Conservation (phyloP, 2,797 vertebrate species). For the Phoeniculus purpureus region DNA sequence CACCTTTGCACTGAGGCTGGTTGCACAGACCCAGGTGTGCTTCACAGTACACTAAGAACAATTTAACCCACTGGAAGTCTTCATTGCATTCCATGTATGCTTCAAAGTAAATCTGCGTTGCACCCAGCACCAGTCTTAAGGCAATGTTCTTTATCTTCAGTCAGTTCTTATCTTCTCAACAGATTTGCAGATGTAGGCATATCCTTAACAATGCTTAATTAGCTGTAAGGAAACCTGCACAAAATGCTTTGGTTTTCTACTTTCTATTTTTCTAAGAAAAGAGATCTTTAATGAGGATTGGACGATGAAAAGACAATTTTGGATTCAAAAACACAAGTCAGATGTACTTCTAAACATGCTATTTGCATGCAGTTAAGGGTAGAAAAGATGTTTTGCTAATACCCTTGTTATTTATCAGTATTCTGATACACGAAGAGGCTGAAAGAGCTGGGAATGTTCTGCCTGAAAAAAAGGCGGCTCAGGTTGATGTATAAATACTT, state of each 20-base stretch:
- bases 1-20: neutral
- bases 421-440: neutral
- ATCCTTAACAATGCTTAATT: neutral
- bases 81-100: rapidly evolving
- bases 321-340: neutral
- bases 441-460: neutral
- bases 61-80: neutral
- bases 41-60: neutral
- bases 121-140: too few species aligned
- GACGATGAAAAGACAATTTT: neutral
- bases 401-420: neutral
- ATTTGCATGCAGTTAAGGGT: neutral
- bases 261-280: neutral
- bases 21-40: neutral
- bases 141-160: neutral
- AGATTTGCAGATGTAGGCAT: neutral
- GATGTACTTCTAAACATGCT: neutral
- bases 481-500: neutral
- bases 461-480: neutral
- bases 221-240: neutral
- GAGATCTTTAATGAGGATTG: neutral
- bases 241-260: neutral
- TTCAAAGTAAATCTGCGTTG: neutral
- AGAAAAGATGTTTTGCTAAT: neutral
- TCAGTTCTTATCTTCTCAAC: neutral